A percentile compares a stretch with the other conserved stretches of the same genome.
phyloP scores from a whole-genome alignment of 2,797 vertebrate species.

The Malurus leucopterus region DNA sequence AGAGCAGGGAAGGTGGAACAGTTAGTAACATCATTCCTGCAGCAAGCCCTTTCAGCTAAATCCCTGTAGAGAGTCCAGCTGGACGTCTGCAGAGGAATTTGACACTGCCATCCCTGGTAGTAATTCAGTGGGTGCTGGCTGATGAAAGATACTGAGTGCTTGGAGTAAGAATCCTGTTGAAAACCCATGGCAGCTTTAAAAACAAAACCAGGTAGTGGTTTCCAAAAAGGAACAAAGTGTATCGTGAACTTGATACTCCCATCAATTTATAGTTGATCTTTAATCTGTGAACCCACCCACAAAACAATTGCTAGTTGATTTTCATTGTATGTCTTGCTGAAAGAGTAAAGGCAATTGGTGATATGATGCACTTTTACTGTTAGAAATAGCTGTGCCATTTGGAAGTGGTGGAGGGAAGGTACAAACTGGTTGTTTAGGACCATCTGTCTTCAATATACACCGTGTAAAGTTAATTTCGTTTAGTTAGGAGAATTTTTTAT shows the following conservation, averaged over 20 bases:
- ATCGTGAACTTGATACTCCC: constrained; percentile 12
- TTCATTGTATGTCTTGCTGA: neutral
- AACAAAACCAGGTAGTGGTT: constrained; percentile 27
- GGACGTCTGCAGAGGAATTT: constrained; percentile 1
- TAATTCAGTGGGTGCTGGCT: constrained; percentile 6
- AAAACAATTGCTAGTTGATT: neutral
- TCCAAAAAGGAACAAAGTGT: constrained; percentile 10
- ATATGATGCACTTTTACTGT: neutral
- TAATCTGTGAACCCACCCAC: neutral
- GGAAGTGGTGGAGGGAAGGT: neutral
- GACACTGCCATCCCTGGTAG: neutral
- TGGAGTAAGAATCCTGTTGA: constrained; percentile 24
- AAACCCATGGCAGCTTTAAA: constrained; percentile 42
- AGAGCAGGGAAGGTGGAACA: neutral
- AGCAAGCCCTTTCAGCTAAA: neutral
- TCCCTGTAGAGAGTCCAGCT: neutral
- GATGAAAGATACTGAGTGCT: constrained; percentile 4
- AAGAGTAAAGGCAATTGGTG: neutral
- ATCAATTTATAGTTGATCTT: neutral
- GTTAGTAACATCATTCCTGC: neutral
- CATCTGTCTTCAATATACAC: neutral
- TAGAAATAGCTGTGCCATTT: neutral
- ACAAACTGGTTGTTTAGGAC: neutral
- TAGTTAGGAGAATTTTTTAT: neutral
- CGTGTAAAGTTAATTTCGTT: neutral